Percentiles rank a stretch among this genome's conserved stretches.
phyloP scores from a whole-genome alignment of 2,888 invertebrate species.

The Allolobophora icterica region DNA sequence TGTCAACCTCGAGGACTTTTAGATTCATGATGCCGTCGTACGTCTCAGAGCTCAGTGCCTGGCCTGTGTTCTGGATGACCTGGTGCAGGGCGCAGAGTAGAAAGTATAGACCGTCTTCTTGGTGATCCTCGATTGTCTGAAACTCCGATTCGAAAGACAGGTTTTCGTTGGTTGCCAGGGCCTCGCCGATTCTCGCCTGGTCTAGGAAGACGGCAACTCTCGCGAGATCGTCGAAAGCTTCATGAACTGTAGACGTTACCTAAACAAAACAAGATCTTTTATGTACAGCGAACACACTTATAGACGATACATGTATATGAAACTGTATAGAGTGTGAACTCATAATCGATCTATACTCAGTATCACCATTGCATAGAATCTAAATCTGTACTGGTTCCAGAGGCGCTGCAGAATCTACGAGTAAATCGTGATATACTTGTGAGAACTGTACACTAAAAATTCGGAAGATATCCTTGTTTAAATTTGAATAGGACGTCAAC shows the following conservation, averaged over 20 bases:
- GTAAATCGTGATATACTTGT: too few species aligned
- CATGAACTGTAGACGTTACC: not conserved
- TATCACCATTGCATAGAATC: too few species aligned
- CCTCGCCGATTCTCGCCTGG: constrained; percentile 31
- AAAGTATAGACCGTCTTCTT: constrained; percentile 24
- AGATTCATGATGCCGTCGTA: not conserved
- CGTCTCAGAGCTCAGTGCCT: not conserved
- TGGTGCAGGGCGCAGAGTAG: constrained; percentile 12
- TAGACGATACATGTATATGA: not conserved
- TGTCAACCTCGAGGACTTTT: constrained; percentile 28
- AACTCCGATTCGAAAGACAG: constrained; percentile 23
- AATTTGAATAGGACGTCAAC: too few species aligned
- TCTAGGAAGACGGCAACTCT: constrained; percentile 20
- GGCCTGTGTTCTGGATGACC: constrained; percentile 2
- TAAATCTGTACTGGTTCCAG: too few species aligned
- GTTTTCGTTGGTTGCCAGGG: not conserved
- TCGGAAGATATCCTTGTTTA: too few species aligned
- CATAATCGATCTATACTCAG: too few species aligned
- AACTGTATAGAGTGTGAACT: not conserved
- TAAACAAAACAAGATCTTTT: not conserved
- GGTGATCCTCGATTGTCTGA: constrained; percentile 22
- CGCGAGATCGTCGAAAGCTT: constrained; percentile 22
- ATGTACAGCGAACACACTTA: too few species aligned
- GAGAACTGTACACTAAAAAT: too few species aligned
- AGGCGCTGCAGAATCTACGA: too few species aligned